A percentile compares a stretch with the other conserved stretches of the same genome.
Conservation (phyloP, 2,113 vertebrate species). For the Chionomys nivalis region DNA sequence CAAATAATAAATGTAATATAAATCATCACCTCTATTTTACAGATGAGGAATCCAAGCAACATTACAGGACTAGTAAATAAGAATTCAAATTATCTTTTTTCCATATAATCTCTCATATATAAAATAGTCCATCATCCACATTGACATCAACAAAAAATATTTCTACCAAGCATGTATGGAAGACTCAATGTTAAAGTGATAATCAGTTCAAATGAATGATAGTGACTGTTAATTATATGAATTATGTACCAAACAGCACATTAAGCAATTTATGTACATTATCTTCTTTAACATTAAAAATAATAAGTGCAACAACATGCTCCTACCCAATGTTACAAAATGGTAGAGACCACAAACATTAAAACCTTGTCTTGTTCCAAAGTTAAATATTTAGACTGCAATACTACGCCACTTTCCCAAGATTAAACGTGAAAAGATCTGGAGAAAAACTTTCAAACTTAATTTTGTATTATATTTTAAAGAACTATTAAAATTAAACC, state of each 20-base stretch:
- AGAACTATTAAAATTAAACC: background rate
- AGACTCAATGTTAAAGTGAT: background rate
- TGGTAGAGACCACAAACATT: background rate
- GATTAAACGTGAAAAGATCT: background rate
- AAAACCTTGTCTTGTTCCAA: background rate
- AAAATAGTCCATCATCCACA: background rate
- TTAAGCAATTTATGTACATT: constrained; percentile 29
- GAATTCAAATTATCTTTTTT: background rate
- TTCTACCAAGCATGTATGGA: background rate
- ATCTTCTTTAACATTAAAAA: background rate
- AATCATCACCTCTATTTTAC: background rate
- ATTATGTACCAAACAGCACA: background rate
- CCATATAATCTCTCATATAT: background rate
- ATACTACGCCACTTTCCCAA: background rate
- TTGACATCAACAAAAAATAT: background rate
- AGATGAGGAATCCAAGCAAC: background rate
- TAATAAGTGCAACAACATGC: background rate
- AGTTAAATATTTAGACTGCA: background rate
- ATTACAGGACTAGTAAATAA: background rate
- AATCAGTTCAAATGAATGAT: background rate
- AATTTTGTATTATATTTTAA: background rate
- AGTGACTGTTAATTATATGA: background rate
- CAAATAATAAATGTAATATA: background rate
- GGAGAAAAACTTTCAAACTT: background rate
- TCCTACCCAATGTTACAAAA: background rate